Evolutionary conservation across 2,797 vertebrate genomes (phyloP).

Genomic region (Dryobates pubescens): DNA sequence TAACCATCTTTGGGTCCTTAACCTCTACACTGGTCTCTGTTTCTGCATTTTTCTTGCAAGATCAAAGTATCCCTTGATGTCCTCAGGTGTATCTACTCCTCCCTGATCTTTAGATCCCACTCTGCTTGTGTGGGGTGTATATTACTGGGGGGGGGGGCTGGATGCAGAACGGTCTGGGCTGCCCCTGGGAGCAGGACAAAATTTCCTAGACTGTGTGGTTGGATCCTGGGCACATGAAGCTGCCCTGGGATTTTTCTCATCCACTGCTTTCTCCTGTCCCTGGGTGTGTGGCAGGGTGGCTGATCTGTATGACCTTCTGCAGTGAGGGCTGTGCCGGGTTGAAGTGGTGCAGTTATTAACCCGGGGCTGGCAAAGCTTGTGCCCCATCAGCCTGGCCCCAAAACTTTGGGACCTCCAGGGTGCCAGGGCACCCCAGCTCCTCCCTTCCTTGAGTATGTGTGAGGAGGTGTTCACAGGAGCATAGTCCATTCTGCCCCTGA

Average conservation of each 20-base stretch:
- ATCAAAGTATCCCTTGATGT: not conserved
- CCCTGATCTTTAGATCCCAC: not conserved
- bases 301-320: not conserved
- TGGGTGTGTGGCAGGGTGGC: accelerated
- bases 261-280: not conserved
- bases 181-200: not conserved
- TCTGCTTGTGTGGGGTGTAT: not conserved
- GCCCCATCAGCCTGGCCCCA: not conserved
- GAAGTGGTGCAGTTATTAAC: not conserved
- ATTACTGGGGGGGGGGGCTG: not conserved
- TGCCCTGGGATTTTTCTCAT: not conserved
- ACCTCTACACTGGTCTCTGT: accelerated
- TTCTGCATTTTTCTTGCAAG: not conserved
- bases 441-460: not conserved
- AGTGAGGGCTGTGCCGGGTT: not conserved
- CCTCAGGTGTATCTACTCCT: not conserved
- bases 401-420: not conserved
- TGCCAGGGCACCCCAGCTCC: not conserved
- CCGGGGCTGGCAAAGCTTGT: not conserved
- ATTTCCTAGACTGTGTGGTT: not conserved
- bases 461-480: not conserved
- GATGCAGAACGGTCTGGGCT: not conserved
- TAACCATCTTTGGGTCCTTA: not conserved
- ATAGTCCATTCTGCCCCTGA: not conserved
- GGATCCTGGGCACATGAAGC: not conserved